Base-by-base conservation (phyloP, 2,888 invertebrate species). In the Cheilosia vulpina region DNA sequence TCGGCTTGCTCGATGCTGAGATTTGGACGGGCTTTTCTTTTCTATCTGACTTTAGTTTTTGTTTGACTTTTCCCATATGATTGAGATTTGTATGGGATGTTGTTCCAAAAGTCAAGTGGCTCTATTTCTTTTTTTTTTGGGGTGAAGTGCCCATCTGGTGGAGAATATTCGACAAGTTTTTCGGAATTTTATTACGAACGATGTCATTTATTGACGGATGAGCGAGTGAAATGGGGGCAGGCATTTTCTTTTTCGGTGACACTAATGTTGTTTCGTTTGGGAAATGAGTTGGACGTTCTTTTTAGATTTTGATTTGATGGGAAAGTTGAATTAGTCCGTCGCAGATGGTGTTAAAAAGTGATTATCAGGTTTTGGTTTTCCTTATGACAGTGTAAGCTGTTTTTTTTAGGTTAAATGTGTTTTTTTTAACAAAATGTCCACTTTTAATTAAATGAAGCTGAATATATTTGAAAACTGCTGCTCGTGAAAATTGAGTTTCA, bases 141-240 rank as follows among this genome's bases (percentile, higher is more conserved):
- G 6, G 34, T 34, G 31, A 69, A 62, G 53, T 63, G 62, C 13
- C 38, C 47, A 27, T 53, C 38, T 15, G 62, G 21, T 55, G 53
- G 77, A 31, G 38, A 60, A 53, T 38, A 38, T 65, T 68, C 62
- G 80, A 80, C 75, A 80, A 80, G 80, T 75, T 50, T 50, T 45
- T 58, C 21, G 52, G 63, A 53, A 53, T 60, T 62, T 58, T 53
- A 65, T 81, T 76, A 52, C 34, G 69, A 45, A 63, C 50, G 52
- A 65, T 76, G 57, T 65, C 71, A 58, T 55, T 65, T 68, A 65
- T 69, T 57, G 58, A 76, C 17, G 50, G 31, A 17, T 24, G 55
- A 21, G 5, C n/a, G 11, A 53, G 53, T 24, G 47, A 17, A 62
- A 21, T 17, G 21, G 34, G 53, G 62, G 45, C 47, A 34, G 55